phyloP scores from a whole-genome alignment of 2,797 vertebrate genomes.

The Tapera naevia region DNA sequence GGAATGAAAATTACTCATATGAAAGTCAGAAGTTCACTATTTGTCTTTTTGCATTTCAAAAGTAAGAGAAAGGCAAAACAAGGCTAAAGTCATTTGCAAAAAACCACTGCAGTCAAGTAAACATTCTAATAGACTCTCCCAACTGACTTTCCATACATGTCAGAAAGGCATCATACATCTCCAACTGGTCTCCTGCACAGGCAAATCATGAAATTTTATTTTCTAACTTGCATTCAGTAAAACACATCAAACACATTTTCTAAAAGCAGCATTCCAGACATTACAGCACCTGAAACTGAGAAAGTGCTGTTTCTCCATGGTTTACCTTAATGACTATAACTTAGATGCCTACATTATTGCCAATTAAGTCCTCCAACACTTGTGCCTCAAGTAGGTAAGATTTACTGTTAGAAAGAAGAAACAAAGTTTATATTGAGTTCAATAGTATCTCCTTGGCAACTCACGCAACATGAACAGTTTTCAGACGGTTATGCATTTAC shows the following conservation, averaged over 20 bases:
- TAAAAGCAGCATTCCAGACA: not conserved
- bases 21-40: not conserved
- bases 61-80: not conserved
- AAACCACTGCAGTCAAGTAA: not conserved
- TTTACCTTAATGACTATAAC: not conserved
- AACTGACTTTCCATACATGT: not conserved
- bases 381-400: not conserved
- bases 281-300: not conserved
- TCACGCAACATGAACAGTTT: not conserved
- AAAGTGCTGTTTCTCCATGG: not conserved
- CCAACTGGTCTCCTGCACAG: not conserved
- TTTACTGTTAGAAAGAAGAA: not conserved
- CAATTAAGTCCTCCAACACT: not conserved
- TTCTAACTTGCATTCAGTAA: not conserved
- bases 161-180: not conserved
- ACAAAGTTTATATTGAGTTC: not conserved
- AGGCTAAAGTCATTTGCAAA: not conserved
- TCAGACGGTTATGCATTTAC: constrained; percentile 43
- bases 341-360: not conserved
- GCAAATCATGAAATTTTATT: not conserved
- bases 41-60: not conserved
- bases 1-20: not conserved
- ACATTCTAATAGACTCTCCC: not conserved
- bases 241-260: not conserved
- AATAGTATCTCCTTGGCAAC: not conserved